phyloP scores from a whole-genome alignment of 1,140 invertebrate species.

The Riptortus pedestris region DNA sequence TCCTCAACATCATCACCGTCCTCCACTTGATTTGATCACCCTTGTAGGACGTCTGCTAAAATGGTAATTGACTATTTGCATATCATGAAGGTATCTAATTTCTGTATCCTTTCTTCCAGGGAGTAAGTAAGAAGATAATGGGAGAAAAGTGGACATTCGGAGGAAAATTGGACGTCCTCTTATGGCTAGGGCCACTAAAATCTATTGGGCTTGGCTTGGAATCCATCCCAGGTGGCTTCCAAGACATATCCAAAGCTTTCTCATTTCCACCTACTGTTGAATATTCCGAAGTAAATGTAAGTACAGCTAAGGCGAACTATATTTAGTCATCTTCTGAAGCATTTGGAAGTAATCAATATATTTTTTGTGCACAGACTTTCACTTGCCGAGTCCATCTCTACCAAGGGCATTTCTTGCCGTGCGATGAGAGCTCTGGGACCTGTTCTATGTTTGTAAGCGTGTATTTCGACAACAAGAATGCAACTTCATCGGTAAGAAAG shows the following conservation, averaged over 20 bases:
- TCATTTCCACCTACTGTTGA: neutral
- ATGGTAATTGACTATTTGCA: too few species aligned
- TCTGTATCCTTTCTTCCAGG: too few species aligned
- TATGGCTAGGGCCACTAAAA: conserved; percentile 14
- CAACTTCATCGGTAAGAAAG: neutral
- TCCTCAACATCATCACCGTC: too few species aligned
- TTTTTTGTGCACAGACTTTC: neutral
- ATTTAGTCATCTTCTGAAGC: too few species aligned
- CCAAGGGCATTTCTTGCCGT: neutral
- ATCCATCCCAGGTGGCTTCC: conserved; percentile 1
- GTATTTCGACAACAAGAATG: neutral
- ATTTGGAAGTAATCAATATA: too few species aligned
- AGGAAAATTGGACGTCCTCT: conserved; percentile 12
- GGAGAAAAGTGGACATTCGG: neutral
- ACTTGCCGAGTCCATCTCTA: neutral
- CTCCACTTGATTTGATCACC: too few species aligned
- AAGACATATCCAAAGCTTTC: neutral
- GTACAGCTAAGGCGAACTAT: neutral
- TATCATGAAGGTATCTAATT: too few species aligned
- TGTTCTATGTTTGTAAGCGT: neutral
- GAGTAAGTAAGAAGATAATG: too few species aligned
- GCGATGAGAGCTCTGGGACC: neutral
- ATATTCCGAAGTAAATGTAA: conserved; percentile 1
- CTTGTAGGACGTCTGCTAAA: too few species aligned
- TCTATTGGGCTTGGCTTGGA: conserved; percentile 12